Evolutionary conservation across 2,113 vertebrate genomes (phyloP).

Genomic region (Leptobrachium ailaonicum): DNA sequence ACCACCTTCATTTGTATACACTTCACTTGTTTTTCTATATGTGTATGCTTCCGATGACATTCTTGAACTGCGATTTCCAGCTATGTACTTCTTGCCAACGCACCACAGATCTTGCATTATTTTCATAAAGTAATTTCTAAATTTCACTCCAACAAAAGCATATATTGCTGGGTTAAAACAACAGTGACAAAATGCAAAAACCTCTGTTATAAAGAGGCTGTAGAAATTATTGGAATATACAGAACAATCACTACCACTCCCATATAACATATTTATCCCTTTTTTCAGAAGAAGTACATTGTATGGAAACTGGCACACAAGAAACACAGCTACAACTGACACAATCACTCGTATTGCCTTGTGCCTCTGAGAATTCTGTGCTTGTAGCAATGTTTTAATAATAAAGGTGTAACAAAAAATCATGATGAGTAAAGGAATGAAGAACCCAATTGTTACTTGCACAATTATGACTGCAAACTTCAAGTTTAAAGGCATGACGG

Average conservation of each 20-base stretch:
- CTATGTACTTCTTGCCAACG: constrained; percentile 62
- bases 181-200: constrained; percentile 86
- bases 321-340: constrained; percentile 78
- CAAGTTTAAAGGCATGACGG: constrained; percentile 17
- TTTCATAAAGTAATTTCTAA: constrained; percentile 83
- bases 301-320: constrained; percentile 84
- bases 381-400: constrained; percentile 73
- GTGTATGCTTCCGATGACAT: constrained; percentile 66
- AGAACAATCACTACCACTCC: constrained; percentile 51
- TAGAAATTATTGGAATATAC: constrained; percentile 39
- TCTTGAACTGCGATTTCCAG: constrained; percentile 57
- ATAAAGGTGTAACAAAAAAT: constrained; percentile 78
- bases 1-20: constrained; percentile 63
- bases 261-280: constrained; percentile 58
- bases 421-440: constrained; percentile 82
- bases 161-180: constrained; percentile 91
- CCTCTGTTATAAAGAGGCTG: constrained; percentile 61
- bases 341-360: constrained; percentile 83
- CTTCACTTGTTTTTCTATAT: constrained; percentile 69
- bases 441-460: constrained; percentile 81
- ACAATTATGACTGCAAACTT: constrained; percentile 71
- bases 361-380: constrained; percentile 83
- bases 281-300: constrained; percentile 71
- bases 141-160: constrained; percentile 86
- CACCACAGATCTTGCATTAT: constrained; percentile 77